These are phyloP conservation scores for Agelastica alni DNA, from an alignment of 2,888 invertebrate genomes.

Conservation along the genomic window DNA sequence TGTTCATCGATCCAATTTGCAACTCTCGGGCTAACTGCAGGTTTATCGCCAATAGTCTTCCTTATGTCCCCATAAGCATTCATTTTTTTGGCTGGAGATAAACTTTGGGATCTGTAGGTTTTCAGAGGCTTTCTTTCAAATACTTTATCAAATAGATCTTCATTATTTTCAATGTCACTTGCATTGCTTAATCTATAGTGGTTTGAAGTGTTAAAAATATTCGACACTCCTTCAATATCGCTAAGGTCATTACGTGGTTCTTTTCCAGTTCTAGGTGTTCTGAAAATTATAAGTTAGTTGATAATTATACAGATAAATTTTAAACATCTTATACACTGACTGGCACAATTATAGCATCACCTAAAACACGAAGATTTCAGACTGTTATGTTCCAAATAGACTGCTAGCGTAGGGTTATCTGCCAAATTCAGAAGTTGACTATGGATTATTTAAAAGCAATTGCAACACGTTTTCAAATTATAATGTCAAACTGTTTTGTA, in stretches of 20 bases:
- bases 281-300: neutral
- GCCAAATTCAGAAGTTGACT: too few species aligned
- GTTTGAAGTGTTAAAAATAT: slow-evolving; percentile 36
- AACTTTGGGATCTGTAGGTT: slow-evolving; percentile 34
- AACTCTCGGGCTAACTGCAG: slow-evolving; percentile 33
- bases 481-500: too few species aligned
- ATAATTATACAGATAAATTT: too few species aligned
- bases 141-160: slow-evolving; percentile 36
- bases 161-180: slow-evolving; percentile 37
- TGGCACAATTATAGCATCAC: too few species aligned
- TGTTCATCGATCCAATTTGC: slow-evolving; percentile 39
- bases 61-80: slow-evolving; percentile 21
- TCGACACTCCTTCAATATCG: slow-evolving; percentile 40
- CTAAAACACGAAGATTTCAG: too few species aligned
- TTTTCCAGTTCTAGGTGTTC: slow-evolving; percentile 18
- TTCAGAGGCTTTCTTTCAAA: slow-evolving; percentile 31
- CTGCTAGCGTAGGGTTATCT: too few species aligned
- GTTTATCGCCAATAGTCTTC: slow-evolving; percentile 32
- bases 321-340: too few species aligned
- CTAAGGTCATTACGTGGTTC: slow-evolving; percentile 34
- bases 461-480: too few species aligned
- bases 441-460: too few species aligned
- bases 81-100: slow-evolving; percentile 24
- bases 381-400: too few species aligned
- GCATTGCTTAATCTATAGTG: slow-evolving; percentile 27